phyloP scores from a whole-genome alignment of 2,113 vertebrate species.

The Clarias batrachus region DNA sequence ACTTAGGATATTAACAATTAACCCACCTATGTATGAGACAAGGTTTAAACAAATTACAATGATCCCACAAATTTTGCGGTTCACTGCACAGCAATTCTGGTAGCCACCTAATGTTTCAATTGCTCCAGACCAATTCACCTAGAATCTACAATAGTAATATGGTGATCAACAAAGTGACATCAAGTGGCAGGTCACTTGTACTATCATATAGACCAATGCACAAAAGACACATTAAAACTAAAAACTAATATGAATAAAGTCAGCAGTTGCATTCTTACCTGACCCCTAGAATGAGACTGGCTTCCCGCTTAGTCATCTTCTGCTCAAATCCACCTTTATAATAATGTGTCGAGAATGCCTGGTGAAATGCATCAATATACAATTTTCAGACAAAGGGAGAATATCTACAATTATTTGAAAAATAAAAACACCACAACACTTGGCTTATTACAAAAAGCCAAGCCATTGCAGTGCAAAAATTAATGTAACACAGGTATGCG shows the following conservation, averaged over 20 bases:
- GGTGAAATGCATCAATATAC: constrained; percentile 23
- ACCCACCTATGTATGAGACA: no score
- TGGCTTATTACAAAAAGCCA: background rate
- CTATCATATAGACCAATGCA: background rate
- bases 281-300: constrained; percentile 88
- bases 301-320: constrained; percentile 92
- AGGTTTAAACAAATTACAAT: no score
- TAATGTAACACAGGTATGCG: background rate
- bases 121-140: no score
- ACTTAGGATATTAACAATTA: no score
- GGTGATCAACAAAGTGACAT: no score
- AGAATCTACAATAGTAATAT: no score
- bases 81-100: no score
- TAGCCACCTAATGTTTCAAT: no score
- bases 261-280: constrained; percentile 72
- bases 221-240: constrained; percentile 34
- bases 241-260: background rate
- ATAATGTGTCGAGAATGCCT: constrained; percentile 81
- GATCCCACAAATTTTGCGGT: no score
- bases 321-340: constrained; percentile 96
- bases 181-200: no score
- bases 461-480: no score
- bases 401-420: background rate
- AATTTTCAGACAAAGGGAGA: background rate
- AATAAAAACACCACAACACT: background rate